These are phyloP conservation scores for Gallinago jamesoni DNA, from an alignment of 2,113 vertebrate genomes.

Conservation along the genomic window DNA sequence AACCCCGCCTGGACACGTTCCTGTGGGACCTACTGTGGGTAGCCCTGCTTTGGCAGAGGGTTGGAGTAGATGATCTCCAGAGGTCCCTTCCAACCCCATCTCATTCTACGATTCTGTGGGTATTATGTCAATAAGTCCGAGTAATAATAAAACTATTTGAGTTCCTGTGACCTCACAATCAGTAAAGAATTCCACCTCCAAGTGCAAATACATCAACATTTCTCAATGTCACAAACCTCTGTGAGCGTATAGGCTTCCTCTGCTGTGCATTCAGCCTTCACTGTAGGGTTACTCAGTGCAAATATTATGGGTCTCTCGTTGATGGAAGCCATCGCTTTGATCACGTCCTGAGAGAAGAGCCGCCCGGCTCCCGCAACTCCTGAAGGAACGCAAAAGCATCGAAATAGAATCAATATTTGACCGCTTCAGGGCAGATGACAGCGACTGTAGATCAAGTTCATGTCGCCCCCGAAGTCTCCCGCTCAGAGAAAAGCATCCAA, in stretches of 20 bases:
- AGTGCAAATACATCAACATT: too few species aligned
- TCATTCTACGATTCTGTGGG: too few species aligned
- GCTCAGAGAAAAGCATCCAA: background rate
- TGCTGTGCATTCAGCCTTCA: constrained; percentile 91
- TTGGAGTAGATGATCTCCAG: too few species aligned
- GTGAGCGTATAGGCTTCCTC: constrained; percentile 92
- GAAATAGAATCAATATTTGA: accelerated
- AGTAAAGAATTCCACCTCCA: accelerated
- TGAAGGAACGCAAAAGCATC: constrained; percentile 18
- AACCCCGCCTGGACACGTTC: too few species aligned
- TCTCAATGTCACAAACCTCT: constrained; percentile 69
- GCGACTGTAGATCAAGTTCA: accelerated
- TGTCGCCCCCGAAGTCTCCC: background rate
- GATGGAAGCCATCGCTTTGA: constrained; percentile 85
- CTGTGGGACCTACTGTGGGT: too few species aligned
- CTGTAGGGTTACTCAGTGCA: constrained; percentile 94
- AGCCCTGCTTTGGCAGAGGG: too few species aligned
- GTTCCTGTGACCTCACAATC: background rate
- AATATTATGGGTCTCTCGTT: constrained; percentile 93
- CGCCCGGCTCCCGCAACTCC: constrained; percentile 93
- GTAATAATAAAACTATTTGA: accelerated
- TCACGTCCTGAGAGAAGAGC: constrained; percentile 87
- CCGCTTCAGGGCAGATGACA: background rate
- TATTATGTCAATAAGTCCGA: accelerated
- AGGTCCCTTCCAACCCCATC: too few species aligned